Base-by-base conservation (phyloP, 2,888 invertebrate species). In the Dendrolimus pini region DNA sequence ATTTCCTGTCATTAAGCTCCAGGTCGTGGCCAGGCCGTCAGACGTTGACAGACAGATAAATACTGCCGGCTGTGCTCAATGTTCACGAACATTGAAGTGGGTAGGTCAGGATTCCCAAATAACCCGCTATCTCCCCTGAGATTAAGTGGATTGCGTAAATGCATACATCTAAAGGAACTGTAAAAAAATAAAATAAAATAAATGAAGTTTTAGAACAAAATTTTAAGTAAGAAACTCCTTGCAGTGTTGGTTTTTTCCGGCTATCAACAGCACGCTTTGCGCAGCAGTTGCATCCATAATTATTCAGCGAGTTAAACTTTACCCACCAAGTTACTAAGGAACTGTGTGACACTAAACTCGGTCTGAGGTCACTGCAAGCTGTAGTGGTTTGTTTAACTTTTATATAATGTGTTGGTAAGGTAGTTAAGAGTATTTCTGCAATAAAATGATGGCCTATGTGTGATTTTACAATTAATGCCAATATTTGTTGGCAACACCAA, bases 261-360 rank as follows among this genome's bases (percentile, higher is more conserved):
- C 47, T 47, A 67, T 66, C 62, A 63, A 66, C 62, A 65, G 61
- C 66, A 64, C 64, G 67, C 68, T 63, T 66, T 61, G 62, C 67
- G 71, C 68, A 69, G 68, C 70, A 72, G 71, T 74, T 70, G 63
- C 72, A 72, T 60, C 65, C 69, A 73, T 70, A 79, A 80, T 80
- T 81, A 79, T 78, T 78, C 78, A 75, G 64, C 70, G 65, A 72
- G 72, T 71, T 71, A 62, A 78, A 79, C 70, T 80, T 78, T 64
- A 56, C 59, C 71, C 66, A 62, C 73, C 67, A 75, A 78, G 71
- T 80, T 76, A 71, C 63, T 66, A 65, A 62, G 67, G 61, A 64
- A 62, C 66, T 65, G 61, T 61, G 59, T 59, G 59, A 70, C 69
- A 70, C 68, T 69, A 64, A 59, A 57, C 68, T 67, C 55, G 62